Evolutionary conservation across 2,113 vertebrate species (phyloP).

Genomic region (Centropus unirufus): DNA sequence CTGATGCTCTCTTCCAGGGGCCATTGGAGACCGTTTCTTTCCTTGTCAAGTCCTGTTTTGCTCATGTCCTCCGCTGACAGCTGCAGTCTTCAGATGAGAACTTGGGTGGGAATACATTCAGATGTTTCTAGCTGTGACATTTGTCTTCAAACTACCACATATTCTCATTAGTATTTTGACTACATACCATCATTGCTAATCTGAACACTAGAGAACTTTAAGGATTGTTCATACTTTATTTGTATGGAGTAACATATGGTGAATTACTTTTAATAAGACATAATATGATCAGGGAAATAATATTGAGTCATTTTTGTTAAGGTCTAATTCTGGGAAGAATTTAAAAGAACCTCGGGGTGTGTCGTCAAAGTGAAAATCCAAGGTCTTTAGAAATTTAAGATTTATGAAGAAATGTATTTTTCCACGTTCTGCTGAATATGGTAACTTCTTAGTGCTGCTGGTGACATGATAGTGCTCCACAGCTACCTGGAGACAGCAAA

Average conservation of each 20-base stretch:
- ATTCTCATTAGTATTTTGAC: background rate
- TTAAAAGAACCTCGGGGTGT: background rate
- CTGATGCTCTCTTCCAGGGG: background rate
- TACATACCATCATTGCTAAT: background rate
- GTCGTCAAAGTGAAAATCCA: background rate
- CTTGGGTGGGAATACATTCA: rapidly evolving
- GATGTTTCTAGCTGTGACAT: background rate
- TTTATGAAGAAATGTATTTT: background rate
- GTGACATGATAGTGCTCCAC: background rate
- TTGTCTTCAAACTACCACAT: background rate
- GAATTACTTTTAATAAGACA: background rate
- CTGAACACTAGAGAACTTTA: background rate
- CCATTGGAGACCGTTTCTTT: background rate
- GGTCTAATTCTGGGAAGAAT: background rate
- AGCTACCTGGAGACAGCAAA: background rate
- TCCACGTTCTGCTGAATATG: background rate
- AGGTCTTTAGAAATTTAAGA: background rate
- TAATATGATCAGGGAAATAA: background rate
- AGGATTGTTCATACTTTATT: background rate
- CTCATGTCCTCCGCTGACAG: background rate
- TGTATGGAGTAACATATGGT: background rate
- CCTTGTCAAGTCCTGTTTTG: background rate
- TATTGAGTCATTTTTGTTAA: background rate
- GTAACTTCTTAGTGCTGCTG: background rate
- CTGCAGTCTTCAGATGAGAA: rapidly evolving